Percentiles rank a stretch among this genome's conserved stretches.
phyloP scores from a whole-genome alignment of 2,888 invertebrate genomes.

The Axea sp. region DNA sequence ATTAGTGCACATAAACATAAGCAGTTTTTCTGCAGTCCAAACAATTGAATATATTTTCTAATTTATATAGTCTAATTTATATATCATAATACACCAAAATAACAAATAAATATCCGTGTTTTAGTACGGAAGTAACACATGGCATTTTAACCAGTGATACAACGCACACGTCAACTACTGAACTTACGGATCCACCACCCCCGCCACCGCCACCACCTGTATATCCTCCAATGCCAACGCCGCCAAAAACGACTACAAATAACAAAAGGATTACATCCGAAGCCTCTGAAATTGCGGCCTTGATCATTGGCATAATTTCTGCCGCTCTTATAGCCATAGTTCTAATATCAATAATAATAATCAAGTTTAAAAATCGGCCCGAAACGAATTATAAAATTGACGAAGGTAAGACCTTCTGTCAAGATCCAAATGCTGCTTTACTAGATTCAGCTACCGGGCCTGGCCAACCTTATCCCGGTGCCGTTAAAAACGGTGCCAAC shows the following conservation, averaged over 20 bases:
- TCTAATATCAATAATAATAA: constrained; percentile 92
- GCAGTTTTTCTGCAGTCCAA: too few relatives aligned
- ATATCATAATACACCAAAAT: too few relatives aligned
- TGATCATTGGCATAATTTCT: constrained; percentile 93
- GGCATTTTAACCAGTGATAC: constrained; percentile 67
- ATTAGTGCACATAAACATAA: too few relatives aligned
- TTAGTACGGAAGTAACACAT: constrained; percentile 71
- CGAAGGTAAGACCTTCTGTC: constrained; percentile 88
- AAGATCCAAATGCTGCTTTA: constrained; percentile 89
- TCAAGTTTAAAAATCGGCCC: constrained; percentile 91
- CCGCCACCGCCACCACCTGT: constrained; percentile 75
- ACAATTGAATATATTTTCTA: too few relatives aligned
- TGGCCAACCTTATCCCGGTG: constrained; percentile 79
- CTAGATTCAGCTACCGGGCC: constrained; percentile 81
- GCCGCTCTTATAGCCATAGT: constrained; percentile 94
- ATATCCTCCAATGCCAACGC: constrained; percentile 75
- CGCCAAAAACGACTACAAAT: constrained; percentile 76
- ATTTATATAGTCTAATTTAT: too few relatives aligned
- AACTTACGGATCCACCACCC: constrained; percentile 76
- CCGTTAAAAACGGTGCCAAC: constrained; percentile 74
- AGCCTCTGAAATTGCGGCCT: constrained; percentile 86
- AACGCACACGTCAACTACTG: constrained; percentile 71
- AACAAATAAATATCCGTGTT: constrained; percentile 15
- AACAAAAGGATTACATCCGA: constrained; percentile 83
- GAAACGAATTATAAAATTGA: constrained; percentile 97